phyloP scores from a whole-genome alignment of 2,797 vertebrate species.

The Neomorphus geoffroyi region DNA sequence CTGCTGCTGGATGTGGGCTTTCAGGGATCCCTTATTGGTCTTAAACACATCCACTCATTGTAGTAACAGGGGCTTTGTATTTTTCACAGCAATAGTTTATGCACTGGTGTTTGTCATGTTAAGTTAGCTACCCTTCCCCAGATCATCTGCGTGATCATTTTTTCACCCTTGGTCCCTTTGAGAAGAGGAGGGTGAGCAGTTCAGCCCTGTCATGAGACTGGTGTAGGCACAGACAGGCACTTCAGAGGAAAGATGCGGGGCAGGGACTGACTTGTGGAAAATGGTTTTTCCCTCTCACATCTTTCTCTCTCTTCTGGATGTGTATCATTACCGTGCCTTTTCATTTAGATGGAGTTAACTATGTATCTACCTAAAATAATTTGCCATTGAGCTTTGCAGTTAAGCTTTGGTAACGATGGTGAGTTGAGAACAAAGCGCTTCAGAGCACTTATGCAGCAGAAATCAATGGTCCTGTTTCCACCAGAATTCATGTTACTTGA shows the following conservation, averaged over 20 bases:
- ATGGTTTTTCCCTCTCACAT: neutral
- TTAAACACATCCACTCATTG: too few relatives aligned
- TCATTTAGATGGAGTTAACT: neutral
- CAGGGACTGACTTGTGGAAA: neutral
- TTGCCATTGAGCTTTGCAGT: neutral
- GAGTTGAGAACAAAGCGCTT: neutral
- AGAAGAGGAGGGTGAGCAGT: neutral
- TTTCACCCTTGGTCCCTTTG: neutral
- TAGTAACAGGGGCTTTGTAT: too few relatives aligned
- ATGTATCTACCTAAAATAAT: neutral
- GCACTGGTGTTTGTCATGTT: too few relatives aligned
- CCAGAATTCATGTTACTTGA: neutral
- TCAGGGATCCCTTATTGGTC: neutral
- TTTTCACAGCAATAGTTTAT: too few relatives aligned
- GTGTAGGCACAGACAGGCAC: rapidly evolving
- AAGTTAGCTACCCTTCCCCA: too few relatives aligned
- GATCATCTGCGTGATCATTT: too few relatives aligned
- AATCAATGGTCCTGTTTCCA: neutral
- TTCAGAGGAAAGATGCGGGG: neutral
- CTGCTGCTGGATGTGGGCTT: neutral
- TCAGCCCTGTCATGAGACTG: neutral
- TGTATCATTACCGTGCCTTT: neutral
- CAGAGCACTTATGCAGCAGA: neutral
- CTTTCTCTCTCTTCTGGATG: neutral
- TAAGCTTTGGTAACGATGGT: neutral